Evolutionary conservation across 2,888 invertebrate genomes (phyloP), one percentile per base, ranked within the genome.

Genomic region (Tachina grossa): DNA sequence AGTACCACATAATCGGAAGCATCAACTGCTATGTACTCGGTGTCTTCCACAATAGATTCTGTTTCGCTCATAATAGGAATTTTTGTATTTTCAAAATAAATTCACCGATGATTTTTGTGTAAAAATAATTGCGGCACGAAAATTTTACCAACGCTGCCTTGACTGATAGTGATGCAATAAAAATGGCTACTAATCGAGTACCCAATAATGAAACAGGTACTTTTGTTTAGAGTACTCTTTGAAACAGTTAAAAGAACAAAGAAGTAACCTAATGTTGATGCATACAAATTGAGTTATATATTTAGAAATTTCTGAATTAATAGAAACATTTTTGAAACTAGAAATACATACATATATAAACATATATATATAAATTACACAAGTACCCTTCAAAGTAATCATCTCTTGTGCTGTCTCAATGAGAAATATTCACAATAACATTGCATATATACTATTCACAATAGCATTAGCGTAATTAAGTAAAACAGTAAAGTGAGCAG

Each of bases 61-160:
- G 85, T 85, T 76, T 85, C 85, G 55, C 85, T 85, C 85, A 85
- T 85, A 71, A 13, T 82, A 68, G 61, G 31, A 65, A 31, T 69
- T 6, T 75, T 74, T 82, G 47, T 78, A 82, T 75, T 78, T 85
- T 85, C 68, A 77, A 83, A 83, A 66, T 68, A 47, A 39, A 22
- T 69, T 72, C 85, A 85, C 83, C 83, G 85, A 85, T 85, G 85
- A 76, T 85, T 83, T 79, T 85, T 85, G 69, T 51, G 85, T 85
- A 81, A 85, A 84, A 77, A 63, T 66, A 45, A 61, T 74, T 66
- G 75, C 66, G 71, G 79, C 69, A 83, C 69, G 83, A 85, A 77
- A 83, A 85, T 68, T 80, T 85, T 83, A 85, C 85, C 85, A 85
- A 85, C 85, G 85, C 85, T 85, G 85, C 68, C 85, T 68, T 45